Evolutionary conservation across 1,140 invertebrate genomes (phyloP).

Genomic region (Anoplolepis gracilipes): DNA sequence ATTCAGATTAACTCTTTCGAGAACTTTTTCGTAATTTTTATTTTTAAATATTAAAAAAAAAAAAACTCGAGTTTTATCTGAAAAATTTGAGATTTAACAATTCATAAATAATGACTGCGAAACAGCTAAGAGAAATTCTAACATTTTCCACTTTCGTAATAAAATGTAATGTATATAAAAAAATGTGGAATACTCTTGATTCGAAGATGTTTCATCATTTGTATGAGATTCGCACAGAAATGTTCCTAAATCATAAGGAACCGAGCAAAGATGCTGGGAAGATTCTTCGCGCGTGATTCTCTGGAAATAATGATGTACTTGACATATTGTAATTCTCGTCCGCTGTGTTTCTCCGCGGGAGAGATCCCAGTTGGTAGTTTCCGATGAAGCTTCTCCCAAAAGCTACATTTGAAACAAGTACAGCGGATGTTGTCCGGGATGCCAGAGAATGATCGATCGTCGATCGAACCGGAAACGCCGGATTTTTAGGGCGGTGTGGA

Average conservation of each 20-base stretch:
- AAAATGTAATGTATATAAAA: not conserved
- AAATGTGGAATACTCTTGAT: not conserved
- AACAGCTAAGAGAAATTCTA: too few species aligned
- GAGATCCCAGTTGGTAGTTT: not conserved
- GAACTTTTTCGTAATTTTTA: too few species aligned
- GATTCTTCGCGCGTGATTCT: conserved; percentile 30
- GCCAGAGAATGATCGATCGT: conserved; percentile 32
- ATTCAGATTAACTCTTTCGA: too few species aligned
- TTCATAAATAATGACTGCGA: too few species aligned
- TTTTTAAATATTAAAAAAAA: too few species aligned
- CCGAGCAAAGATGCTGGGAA: not conserved
- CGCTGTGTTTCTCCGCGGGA: not conserved
- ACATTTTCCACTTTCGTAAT: not conserved
- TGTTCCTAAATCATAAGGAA: conserved; percentile 16
- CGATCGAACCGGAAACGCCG: conserved; percentile 12
- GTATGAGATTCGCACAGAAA: not conserved
- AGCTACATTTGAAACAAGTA: not conserved
- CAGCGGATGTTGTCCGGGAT: not conserved
- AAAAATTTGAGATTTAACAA: too few species aligned
- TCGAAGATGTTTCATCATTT: not conserved
- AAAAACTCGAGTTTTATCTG: too few species aligned
- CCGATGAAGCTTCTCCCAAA: not conserved
- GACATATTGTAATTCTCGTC: not conserved
- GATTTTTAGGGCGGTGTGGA: not conserved
- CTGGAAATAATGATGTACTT: conserved; percentile 10